phyloP scores from a whole-genome alignment of 1,140 invertebrate species.

The Pseudomyrmex concolor region DNA sequence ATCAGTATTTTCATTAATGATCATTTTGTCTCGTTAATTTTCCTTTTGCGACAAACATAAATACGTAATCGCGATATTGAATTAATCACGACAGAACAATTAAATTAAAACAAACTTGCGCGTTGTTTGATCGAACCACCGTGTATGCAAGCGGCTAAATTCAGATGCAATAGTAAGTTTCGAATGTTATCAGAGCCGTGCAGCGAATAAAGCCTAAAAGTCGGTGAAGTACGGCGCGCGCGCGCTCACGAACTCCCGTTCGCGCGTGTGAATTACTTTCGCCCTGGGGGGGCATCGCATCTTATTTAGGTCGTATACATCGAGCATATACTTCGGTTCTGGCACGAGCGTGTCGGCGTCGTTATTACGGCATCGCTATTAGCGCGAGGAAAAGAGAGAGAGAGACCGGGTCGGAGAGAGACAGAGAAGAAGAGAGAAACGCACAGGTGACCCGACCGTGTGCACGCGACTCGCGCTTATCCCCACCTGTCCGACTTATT shows the following conservation, averaged over 20 bases:
- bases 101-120: background rate
- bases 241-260: conserved; percentile 15
- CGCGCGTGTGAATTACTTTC: conserved; percentile 84
- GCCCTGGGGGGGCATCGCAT: conserved; percentile 85
- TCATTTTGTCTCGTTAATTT: background rate
- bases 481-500: conserved; percentile 30
- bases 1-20: background rate
- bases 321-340: conserved; percentile 77
- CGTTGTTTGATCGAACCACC: background rate
- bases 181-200: conserved; percentile 33
- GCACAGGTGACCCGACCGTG: conserved; percentile 64
- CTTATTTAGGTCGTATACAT: conserved; percentile 86
- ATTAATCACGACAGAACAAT: background rate
- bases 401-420: conserved; percentile 15
- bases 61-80: background rate
- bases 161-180: conserved; percentile 27
- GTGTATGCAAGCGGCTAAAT: background rate
- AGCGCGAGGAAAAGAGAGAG: conserved; percentile 42
- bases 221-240: conserved; percentile 48
- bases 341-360: conserved; percentile 72
- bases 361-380: conserved; percentile 73
- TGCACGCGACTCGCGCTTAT: conserved; percentile 46
- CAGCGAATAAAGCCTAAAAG: conserved; percentile 45
- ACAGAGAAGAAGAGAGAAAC: conserved; percentile 14
- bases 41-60: background rate